These are phyloP conservation scores for Nibea albiflora DNA, from an alignment of 2,113 vertebrate genomes.

Conservation along the genomic window DNA sequence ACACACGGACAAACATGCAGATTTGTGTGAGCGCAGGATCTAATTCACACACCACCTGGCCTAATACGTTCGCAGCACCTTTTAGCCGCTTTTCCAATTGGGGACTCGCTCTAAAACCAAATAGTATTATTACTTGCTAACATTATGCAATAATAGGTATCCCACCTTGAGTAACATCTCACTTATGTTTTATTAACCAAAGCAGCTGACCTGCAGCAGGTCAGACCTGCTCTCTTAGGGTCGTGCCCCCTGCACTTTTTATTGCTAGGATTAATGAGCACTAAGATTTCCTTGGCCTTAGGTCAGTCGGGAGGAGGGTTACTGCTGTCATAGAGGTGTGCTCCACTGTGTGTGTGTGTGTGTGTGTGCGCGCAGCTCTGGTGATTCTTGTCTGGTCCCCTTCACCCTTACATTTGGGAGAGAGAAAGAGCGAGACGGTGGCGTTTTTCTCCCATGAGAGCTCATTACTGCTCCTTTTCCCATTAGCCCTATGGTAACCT, in stretches of 20 bases:
- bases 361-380: constrained; percentile 13
- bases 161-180: constrained; percentile 27
- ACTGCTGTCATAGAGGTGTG: constrained; percentile 49
- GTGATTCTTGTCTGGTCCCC: constrained; percentile 62
- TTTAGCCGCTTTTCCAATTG: constrained; percentile 40
- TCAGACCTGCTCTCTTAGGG: constrained; percentile 45
- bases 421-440: constrained; percentile 53
- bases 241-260: constrained; percentile 66
- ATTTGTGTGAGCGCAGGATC: constrained; percentile 29
- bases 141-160: constrained; percentile 51
- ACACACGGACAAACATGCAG: constrained; percentile 7
- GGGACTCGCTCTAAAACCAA: constrained; percentile 50
- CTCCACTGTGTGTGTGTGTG: constrained; percentile 6
- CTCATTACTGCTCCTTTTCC: constrained; percentile 85
- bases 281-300: constrained; percentile 63
- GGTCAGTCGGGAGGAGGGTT: constrained; percentile 63
- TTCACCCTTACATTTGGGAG: constrained; percentile 70
- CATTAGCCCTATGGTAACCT: constrained; percentile 85
- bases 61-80: constrained; percentile 36
- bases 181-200: constrained; percentile 75
- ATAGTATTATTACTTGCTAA: constrained; percentile 56
- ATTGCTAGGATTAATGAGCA: constrained; percentile 78
- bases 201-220: constrained; percentile 44
- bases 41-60: constrained; percentile 48
- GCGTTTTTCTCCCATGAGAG: constrained; percentile 79